Conservation (phyloP, 2,888 invertebrate species). For the Meteorus cinctellus region DNA sequence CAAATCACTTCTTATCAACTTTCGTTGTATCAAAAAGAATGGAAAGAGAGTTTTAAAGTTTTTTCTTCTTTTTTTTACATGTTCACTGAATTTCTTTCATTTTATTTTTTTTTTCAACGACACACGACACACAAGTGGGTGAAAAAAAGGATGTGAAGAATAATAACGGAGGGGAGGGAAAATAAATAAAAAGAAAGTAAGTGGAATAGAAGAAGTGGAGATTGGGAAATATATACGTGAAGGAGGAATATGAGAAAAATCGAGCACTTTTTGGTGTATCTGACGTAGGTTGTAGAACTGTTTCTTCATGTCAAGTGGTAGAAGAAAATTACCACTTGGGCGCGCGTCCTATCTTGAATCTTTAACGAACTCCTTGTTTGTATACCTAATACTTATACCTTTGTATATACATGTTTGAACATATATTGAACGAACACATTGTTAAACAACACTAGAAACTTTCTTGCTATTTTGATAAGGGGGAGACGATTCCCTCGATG, state of each 20-base stretch:
- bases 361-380: neutral
- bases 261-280: neutral
- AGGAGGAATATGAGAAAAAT: neutral
- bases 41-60: constrained; percentile 3
- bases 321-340: constrained; percentile 4
- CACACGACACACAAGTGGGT: neutral
- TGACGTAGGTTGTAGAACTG: neutral
- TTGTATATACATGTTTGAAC: neutral
- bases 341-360: constrained; percentile 8
- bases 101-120: neutral
- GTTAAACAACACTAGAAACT: neutral
- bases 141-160: neutral
- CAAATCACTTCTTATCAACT: constrained; percentile 16
- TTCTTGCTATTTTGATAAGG: constrained; percentile 11
- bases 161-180: neutral
- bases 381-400: neutral
- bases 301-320: neutral
- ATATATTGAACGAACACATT: constrained; percentile 10
- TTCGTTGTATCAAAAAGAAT: neutral
- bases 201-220: neutral
- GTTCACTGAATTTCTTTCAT: neutral
- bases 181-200: neutral
- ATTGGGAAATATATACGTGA: neutral
- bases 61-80: neutral
- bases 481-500: neutral